Base-by-base conservation (phyloP, 2,797 vertebrate species). In the Hyperoplus immaculatus region DNA sequence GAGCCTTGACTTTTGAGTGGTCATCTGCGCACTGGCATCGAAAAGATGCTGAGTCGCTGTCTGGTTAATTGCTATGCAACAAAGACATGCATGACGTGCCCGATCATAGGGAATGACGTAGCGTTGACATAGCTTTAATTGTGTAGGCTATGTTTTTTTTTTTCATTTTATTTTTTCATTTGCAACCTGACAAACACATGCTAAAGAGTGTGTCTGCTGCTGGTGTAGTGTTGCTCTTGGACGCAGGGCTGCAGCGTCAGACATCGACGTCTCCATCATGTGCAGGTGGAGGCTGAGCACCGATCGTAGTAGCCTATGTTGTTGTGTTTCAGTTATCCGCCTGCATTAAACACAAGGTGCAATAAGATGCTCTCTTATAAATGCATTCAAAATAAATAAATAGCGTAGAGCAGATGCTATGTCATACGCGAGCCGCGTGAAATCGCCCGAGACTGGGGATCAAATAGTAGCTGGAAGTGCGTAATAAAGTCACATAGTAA, bases 401-500 rank as follows among this genome's bases (percentile, higher is more conserved):
- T 14, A 3, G 10, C 14, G 11, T 16, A 36, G 4, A 49, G 2
- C 13, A 13, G 5, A 21, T 5, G 51, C 59, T 0, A 0, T 4
- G 16, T 64, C 42, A 49, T 12, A 5, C 14, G 12, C 10, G 36
- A 51, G 10, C 41, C 0, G 36, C 5, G 72, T 55, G 42, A 8
- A 10, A n/a, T 6, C 57, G 16, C 15, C n/a, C 18, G 53, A 46
- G 49, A n/a, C 18, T 65, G 4, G 47, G 75, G 80, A 75, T 84
- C 12, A 70, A 36, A 2, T 43, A 62, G 70, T 3, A 43, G 66
- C 68, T 36, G 63, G 69, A 60, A 29, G 29, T 29, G 29, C 74
- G 69, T 70, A 79, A 72, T 8, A 50, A 85, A 82, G 86, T 88
- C 87, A 84, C 63, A 61, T 53, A 75, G 78, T 87, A 59, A 72